phyloP scores from a whole-genome alignment of 2,113 vertebrate genomes.

The Elephas maximus region DNA sequence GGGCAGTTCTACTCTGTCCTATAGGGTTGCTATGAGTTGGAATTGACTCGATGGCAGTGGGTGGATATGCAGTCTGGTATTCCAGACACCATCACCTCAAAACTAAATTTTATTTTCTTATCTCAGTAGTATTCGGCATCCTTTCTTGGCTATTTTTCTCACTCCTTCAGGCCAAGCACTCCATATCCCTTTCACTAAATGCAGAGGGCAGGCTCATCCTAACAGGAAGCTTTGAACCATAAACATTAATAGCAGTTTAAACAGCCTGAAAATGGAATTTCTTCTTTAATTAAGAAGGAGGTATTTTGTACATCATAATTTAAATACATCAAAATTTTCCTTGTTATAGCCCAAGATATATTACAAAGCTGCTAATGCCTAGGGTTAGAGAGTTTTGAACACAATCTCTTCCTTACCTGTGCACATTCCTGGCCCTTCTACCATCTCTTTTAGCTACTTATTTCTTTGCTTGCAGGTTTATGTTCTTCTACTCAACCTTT shows the following conservation, averaged over 20 bases:
- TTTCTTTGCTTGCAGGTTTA: neutral
- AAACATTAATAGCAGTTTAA: constrained; percentile 80
- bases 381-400: neutral
- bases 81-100: neutral
- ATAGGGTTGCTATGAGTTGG: no score
- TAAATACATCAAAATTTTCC: constrained; percentile 80
- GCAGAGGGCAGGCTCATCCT: constrained; percentile 64
- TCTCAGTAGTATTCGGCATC: neutral
- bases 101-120: neutral
- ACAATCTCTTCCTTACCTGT: neutral
- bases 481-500: neutral
- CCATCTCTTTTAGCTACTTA: neutral
- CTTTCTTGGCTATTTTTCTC: constrained; percentile 18
- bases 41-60: no score
- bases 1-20: no score
- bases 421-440: neutral
- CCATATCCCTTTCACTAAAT: constrained; percentile 21
- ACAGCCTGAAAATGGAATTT: constrained; percentile 76
- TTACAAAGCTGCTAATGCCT: constrained; percentile 47
- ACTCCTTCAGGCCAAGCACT: neutral
- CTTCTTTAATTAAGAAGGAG: constrained; percentile 80
- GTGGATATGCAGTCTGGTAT: neutral
- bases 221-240: constrained; percentile 75
- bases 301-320: constrained; percentile 78
- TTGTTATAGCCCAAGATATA: constrained; percentile 78